These are phyloP conservation scores for Nowickia ferox DNA, from an alignment of 2,888 invertebrate species.

Conservation along the genomic window DNA sequence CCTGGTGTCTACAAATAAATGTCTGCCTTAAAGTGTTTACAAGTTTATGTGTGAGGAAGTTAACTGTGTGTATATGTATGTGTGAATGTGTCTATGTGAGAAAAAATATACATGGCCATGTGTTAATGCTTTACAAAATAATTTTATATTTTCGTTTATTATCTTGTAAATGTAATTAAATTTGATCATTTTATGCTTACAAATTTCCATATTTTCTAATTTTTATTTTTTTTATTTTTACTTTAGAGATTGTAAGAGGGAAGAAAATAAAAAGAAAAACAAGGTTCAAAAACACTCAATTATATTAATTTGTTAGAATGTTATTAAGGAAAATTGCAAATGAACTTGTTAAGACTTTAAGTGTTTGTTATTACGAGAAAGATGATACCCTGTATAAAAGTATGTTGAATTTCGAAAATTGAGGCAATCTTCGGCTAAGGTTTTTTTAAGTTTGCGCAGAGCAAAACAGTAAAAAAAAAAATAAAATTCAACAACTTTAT, in stretches of 20 bases:
- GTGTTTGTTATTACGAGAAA: neutral
- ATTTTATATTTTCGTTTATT: constrained; percentile 69
- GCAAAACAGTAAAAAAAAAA: too few species aligned
- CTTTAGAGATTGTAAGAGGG: neutral
- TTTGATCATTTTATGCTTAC: constrained; percentile 67
- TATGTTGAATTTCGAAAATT: neutral
- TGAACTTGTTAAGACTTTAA: constrained; percentile 10
- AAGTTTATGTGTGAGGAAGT: constrained; percentile 14
- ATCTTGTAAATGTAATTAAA: constrained; percentile 71
- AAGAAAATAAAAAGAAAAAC: constrained; percentile 41
- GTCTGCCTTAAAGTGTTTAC: constrained; percentile 32
- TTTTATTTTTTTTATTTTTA: neutral
- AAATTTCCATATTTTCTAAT: constrained; percentile 52
- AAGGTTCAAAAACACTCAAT: constrained; percentile 65
- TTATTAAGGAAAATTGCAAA: constrained; percentile 44
- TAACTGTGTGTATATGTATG: neutral
- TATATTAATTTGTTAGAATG: constrained; percentile 66
- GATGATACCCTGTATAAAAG: neutral
- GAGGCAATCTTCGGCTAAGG: neutral
- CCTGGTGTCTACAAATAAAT: constrained; percentile 54
- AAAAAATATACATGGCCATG: constrained; percentile 61
- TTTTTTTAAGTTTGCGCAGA: too few species aligned
- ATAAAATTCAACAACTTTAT: too few species aligned
- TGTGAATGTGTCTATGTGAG: constrained; percentile 26
- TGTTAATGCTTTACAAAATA: constrained; percentile 65